Conservation (phyloP, 2,113 vertebrate genomes). For the Puntigrus tetrazona region DNA sequence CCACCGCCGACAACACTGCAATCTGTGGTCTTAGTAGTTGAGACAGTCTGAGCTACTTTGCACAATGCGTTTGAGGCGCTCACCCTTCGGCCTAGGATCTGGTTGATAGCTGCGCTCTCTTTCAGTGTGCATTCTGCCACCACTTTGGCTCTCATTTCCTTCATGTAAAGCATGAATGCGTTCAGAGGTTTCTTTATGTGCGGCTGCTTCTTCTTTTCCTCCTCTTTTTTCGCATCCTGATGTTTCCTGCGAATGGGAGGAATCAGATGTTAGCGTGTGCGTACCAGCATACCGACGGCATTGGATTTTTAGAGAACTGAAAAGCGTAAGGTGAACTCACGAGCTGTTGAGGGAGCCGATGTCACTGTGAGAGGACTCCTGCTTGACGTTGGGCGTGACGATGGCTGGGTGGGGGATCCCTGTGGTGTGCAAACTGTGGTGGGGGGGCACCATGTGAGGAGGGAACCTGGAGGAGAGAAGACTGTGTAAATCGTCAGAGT, state of each 20-base stretch:
- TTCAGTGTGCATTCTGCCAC: conserved; percentile 99
- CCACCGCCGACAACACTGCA: conserved; percentile 28
- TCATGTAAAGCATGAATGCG: conserved; percentile 99
- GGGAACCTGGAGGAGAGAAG: conserved; percentile 97
- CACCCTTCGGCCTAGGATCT: conserved; percentile 97
- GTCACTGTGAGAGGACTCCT: conserved; percentile 98
- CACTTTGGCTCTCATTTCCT: conserved; percentile 99
- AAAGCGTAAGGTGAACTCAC: conserved; percentile 79
- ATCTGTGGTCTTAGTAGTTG: conserved; percentile 23
- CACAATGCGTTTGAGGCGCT: conserved; percentile 53
- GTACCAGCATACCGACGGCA: too few species aligned
- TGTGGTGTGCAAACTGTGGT: conserved; percentile 98
- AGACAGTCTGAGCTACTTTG: not conserved
- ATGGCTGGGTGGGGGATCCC: conserved; percentile 99
- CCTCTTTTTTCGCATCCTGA: conserved; percentile 98
- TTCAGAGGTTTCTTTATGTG: conserved; percentile 99
- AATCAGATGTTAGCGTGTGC: conserved; percentile 2
- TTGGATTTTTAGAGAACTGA: not conserved
- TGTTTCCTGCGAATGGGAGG: conserved; percentile 85
- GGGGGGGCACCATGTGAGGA: conserved; percentile 98
- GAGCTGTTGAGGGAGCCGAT: conserved; percentile 97
- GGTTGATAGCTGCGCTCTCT: conserved; percentile 99
- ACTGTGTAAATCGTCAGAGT: conserved; percentile 99
- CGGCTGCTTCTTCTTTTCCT: conserved; percentile 99
- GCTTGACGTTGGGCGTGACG: conserved; percentile 98